Percentiles rank a stretch among this genome's conserved stretches.
Conservation (phyloP, 2,888 invertebrate species). For the Plutella xylostella region DNA sequence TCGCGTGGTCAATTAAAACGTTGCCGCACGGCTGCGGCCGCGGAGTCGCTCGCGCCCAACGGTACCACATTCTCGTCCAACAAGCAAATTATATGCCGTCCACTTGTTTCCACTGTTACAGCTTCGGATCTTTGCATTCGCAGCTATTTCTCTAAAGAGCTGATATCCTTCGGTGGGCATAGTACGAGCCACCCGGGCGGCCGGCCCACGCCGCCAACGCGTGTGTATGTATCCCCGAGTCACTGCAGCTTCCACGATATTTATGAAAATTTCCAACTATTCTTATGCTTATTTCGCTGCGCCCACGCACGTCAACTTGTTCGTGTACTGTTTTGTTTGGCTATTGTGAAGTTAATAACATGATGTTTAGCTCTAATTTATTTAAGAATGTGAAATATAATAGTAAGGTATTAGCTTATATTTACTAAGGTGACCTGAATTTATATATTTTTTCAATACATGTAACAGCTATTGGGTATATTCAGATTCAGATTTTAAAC, state of each 20-base stretch:
- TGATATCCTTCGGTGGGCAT: conserved; percentile 23
- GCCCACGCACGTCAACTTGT: conserved; percentile 27
- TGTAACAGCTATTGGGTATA: too few species aligned
- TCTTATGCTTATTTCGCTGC: conserved; percentile 16
- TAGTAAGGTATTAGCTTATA: too few species aligned
- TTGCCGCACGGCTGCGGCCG: conserved; percentile 46
- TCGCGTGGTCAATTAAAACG: conserved; percentile 70
- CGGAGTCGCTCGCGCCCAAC: conserved; percentile 26
- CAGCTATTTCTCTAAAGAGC: neutral
- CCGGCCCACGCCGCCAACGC: too few species aligned
- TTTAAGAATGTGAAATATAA: too few species aligned
- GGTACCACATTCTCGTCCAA: conserved; percentile 22
- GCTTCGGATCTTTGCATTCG: neutral
- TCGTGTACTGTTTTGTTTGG: too few species aligned
- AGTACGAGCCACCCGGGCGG: conserved; percentile 39
- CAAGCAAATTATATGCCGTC: conserved; percentile 5
- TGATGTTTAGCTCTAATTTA: too few species aligned
- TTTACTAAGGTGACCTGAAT: too few species aligned
- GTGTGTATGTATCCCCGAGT: too few species aligned
- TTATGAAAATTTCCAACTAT: too few species aligned
- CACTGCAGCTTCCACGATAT: conserved; percentile 20
- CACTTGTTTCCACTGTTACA: neutral
- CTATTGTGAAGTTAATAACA: too few species aligned
- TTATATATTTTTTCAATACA: too few species aligned
- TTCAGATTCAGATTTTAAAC: neutral